A percentile compares a stretch with the other conserved stretches of the same genome.
Evolutionary conservation across 2,797 vertebrate species (phyloP).

Genomic region (Enteromius trimaculatus): DNA sequence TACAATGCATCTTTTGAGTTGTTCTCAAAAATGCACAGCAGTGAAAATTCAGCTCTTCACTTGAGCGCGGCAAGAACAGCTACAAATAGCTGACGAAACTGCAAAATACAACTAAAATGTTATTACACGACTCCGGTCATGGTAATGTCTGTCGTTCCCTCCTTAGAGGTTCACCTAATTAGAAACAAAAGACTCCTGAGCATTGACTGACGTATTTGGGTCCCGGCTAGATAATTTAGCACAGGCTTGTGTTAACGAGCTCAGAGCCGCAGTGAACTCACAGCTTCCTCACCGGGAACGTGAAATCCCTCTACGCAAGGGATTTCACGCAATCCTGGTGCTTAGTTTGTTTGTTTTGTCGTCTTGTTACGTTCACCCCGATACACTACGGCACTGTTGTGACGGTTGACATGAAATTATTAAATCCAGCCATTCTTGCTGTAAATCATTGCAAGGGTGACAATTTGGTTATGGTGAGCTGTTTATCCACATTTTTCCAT

Average conservation of each 20-base stretch:
- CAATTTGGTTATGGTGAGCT: neutral
- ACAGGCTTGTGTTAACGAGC: conserved; percentile 47
- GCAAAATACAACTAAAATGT: conserved; percentile 7
- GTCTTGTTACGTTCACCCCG: neutral
- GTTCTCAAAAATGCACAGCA: neutral
- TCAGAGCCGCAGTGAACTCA: neutral
- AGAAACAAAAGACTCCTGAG: conserved; percentile 34
- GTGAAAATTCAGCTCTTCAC: neutral
- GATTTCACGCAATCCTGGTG: neutral
- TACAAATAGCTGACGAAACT: neutral
- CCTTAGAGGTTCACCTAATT: conserved; percentile 34
- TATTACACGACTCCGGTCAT: neutral
- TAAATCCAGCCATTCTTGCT: neutral
- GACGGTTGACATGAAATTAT: neutral
- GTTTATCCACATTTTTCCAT: neutral
- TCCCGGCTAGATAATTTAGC: conserved; percentile 42
- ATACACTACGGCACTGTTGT: neutral
- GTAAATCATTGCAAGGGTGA: neutral
- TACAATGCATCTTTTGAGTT: neutral
- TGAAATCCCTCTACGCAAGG: neutral
- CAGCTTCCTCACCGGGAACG: conserved; percentile 17
- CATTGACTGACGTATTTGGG: conserved; percentile 45
- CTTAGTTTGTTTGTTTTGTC: conserved; percentile 2
- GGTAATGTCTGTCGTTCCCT: conserved; percentile 5
- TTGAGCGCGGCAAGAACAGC: neutral